These are phyloP conservation scores for Petaurus breviceps DNA, from an alignment of 2,113 vertebrate species.

Conservation along the genomic window DNA sequence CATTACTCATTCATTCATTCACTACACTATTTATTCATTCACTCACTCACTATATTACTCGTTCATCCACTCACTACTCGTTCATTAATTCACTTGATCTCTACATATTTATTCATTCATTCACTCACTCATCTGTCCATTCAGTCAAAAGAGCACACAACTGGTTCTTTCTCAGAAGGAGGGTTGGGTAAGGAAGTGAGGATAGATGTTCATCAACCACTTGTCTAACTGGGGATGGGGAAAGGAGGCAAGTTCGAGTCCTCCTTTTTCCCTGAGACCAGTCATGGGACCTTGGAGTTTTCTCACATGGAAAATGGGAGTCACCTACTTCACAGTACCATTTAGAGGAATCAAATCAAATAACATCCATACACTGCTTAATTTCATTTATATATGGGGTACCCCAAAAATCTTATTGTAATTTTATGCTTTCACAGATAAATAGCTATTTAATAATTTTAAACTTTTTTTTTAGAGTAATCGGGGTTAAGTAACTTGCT, in stretches of 20 bases:
- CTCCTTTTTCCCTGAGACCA: background rate
- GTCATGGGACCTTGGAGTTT: background rate
- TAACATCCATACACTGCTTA: background rate
- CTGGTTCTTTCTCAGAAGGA: background rate
- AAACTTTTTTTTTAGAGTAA: too few relatives aligned
- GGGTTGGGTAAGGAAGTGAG: background rate
- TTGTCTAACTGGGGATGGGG: background rate
- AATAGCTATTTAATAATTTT: background rate
- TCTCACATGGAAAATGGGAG: background rate
- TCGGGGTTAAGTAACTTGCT: too few relatives aligned
- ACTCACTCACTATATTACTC: too few relatives aligned
- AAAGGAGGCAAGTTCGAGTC: background rate
- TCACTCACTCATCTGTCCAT: background rate
- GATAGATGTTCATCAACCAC: background rate
- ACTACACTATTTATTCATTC: too few relatives aligned
- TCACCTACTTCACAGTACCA: background rate
- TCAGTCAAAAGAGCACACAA: background rate
- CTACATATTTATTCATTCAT: too few relatives aligned
- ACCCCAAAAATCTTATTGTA: background rate
- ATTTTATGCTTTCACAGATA: background rate
- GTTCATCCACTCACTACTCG: too few relatives aligned
- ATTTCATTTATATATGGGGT: background rate
- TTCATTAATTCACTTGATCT: background rate
- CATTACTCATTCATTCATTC: background rate
- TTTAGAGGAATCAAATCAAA: background rate